A percentile compares a stretch with the other conserved stretches of the same genome.
Evolutionary conservation across 1,140 invertebrate genomes (phyloP).

Genomic region (Ips nitidus): DNA sequence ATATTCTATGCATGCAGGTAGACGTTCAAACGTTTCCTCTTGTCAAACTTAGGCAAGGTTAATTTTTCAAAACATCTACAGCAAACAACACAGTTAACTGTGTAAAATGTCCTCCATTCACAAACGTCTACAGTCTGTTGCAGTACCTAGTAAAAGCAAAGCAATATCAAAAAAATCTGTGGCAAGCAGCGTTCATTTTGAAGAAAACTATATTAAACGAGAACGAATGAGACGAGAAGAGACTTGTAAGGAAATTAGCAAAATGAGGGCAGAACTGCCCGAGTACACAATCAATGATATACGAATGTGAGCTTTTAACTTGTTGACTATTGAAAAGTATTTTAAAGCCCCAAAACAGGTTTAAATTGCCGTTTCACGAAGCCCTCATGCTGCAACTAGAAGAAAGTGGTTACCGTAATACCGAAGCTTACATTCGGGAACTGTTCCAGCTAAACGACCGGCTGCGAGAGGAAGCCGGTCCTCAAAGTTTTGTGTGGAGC

Average conservation of each 20-base stretch:
- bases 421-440: slow-evolving; percentile 55
- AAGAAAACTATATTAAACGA: slow-evolving; percentile 31
- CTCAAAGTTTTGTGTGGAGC: slow-evolving; percentile 50
- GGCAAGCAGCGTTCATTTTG: slow-evolving; percentile 3
- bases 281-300: slow-evolving; percentile 31
- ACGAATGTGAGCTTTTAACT: slow-evolving; percentile 22
- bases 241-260: slow-evolving; percentile 19
- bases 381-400: slow-evolving; percentile 57
- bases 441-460: slow-evolving; percentile 58
- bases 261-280: slow-evolving; percentile 33
- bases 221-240: slow-evolving; percentile 22
- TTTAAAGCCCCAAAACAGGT: slow-evolving; percentile 45
- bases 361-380: slow-evolving; percentile 55
- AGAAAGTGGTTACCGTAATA: slow-evolving; percentile 54
- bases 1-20: no score
- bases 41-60: no score
- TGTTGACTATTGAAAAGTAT: slow-evolving; percentile 1
- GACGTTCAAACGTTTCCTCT: no score
- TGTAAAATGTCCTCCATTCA: no score
- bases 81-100: no score
- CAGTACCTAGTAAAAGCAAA: no score
- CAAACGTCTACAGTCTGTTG: no score
- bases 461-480: slow-evolving; percentile 52
- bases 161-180: neutral
- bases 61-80: no score